Percentiles rank a stretch among this genome's conserved stretches.
Evolutionary conservation across 2,113 vertebrate genomes (phyloP).

Genomic region (human): DNA sequence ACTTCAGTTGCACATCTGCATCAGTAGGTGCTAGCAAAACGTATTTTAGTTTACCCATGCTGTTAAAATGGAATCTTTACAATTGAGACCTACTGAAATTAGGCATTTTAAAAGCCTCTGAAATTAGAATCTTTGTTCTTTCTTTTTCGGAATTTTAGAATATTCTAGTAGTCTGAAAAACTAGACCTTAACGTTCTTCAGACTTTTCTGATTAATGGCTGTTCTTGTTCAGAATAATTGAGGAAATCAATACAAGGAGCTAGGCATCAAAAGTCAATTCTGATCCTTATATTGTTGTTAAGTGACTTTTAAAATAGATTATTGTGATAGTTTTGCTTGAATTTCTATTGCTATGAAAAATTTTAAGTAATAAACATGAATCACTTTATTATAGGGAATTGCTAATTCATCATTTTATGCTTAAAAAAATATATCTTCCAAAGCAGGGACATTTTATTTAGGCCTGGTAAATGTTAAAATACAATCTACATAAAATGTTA

Average conservation of each 20-base stretch:
- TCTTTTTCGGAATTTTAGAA: background rate
- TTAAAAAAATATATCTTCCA: background rate
- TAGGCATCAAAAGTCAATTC: background rate
- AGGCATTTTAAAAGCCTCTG: slow-evolving; percentile 8
- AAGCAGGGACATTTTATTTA: background rate
- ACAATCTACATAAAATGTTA: background rate
- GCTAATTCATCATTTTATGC: background rate
- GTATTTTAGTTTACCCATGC: background rate
- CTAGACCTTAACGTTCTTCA: background rate
- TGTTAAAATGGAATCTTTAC: background rate
- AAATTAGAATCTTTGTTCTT: background rate
- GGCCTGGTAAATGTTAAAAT: background rate
- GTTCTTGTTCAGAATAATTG: slow-evolving; percentile 1
- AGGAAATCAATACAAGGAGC: background rate
- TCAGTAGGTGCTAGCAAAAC: background rate
- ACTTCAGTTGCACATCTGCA: background rate
- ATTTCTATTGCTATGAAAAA: background rate
- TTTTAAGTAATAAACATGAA: background rate
- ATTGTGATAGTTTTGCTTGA: background rate
- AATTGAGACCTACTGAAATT: background rate
- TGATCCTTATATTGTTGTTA: background rate
- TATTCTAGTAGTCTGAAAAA: background rate
- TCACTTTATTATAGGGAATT: background rate
- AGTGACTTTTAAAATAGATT: background rate
- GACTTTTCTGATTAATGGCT: background rate